Evolutionary conservation across 1,140 invertebrate genomes (phyloP).

Genomic region (Neuroterus valhalla): DNA sequence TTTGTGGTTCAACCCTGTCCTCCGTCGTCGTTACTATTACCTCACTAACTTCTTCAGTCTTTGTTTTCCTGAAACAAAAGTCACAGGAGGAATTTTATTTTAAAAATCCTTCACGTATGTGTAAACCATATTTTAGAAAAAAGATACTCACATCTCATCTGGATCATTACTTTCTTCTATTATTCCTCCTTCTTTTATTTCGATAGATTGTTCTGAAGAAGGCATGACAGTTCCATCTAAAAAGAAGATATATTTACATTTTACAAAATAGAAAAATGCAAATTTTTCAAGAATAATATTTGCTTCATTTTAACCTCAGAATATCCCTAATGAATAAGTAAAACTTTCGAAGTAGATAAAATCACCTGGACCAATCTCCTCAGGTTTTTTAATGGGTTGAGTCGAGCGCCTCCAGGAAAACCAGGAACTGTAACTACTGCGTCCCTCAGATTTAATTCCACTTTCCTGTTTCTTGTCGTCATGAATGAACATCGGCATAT

Average conservation of each 20-base stretch:
- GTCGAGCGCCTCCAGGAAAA: conserved; percentile 77
- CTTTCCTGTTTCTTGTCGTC: conserved; percentile 63
- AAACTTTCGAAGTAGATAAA: background rate
- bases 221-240: conserved; percentile 40
- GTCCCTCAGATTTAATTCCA: conserved; percentile 63
- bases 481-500: conserved; percentile 67
- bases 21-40: conserved; percentile 48
- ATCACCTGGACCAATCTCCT: conserved; percentile 52
- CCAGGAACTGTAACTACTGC: conserved; percentile 76
- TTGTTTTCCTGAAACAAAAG: conserved; percentile 41
- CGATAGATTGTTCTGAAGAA: conserved; percentile 46
- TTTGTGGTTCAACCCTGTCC: conserved; percentile 52
- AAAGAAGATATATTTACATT: too few relatives aligned
- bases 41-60: conserved; percentile 45
- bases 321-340: too few relatives aligned
- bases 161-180: conserved; percentile 41
- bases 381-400: conserved; percentile 64
- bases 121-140: background rate
- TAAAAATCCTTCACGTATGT: background rate
- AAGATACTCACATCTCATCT: conserved; percentile 23
- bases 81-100: background rate
- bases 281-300: too few relatives aligned
- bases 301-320: too few relatives aligned
- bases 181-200: conserved; percentile 38
- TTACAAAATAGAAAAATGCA: too few relatives aligned